These are phyloP conservation scores for Folsomia manolachei DNA, from an alignment of 2,888 invertebrate genomes.

Conservation along the genomic window DNA sequence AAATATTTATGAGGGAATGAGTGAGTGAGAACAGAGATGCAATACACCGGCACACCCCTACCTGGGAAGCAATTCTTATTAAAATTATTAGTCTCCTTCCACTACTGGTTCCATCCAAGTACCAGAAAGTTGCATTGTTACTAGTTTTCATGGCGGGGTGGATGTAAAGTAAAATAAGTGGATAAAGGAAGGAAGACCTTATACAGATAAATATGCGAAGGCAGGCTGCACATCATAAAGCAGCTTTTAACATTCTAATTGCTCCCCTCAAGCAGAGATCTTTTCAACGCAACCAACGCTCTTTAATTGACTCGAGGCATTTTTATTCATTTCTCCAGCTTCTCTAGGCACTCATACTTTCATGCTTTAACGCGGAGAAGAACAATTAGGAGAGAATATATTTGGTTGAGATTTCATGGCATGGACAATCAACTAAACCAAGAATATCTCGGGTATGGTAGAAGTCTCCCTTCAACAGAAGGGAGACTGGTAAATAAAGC, in stretches of 20 bases:
- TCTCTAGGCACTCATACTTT: neutral
- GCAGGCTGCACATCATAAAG: neutral
- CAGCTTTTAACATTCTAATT: neutral
- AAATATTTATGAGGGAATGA: neutral
- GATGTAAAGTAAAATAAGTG: neutral
- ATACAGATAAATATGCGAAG: neutral
- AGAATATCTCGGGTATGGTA: too few relatives aligned
- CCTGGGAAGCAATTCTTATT: neutral
- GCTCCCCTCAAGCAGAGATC: neutral
- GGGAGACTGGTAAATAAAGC: neutral
- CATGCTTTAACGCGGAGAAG: too few relatives aligned
- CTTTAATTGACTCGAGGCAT: neutral
- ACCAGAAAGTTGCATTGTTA: too few relatives aligned
- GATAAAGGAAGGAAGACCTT: neutral
- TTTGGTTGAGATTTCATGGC: too few relatives aligned
- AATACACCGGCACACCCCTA: neutral
- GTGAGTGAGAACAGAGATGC: neutral
- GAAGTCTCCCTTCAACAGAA: too few relatives aligned
- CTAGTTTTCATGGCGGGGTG: neutral
- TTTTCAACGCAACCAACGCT: neutral
- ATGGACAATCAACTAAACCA: too few relatives aligned
- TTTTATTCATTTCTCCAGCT: neutral
- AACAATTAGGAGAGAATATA: neutral
- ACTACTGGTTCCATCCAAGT: too few relatives aligned
- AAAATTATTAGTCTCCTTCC: neutral